Percentiles rank a stretch among this genome's conserved stretches.
Evolutionary conservation across 2,888 invertebrate species (phyloP).

Genomic region (Sarcophaga caerulescens): DNA sequence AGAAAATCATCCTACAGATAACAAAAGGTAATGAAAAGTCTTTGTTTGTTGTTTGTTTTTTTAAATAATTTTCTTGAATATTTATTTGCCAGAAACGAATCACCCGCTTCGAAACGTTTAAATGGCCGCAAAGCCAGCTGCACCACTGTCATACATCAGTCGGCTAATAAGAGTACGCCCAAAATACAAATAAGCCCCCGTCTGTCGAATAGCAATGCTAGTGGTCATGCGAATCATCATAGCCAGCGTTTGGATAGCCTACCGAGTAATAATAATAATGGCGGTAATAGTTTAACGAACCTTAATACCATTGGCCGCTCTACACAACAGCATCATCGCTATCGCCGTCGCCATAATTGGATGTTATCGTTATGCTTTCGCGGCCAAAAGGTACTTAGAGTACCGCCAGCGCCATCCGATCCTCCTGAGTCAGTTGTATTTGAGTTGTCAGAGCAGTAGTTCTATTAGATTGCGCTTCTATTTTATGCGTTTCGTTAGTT

Average conservation of each 20-base stretch:
- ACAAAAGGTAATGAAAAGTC: conserved; percentile 71
- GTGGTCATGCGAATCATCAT: conserved; percentile 48
- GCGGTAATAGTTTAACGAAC: conserved; percentile 52
- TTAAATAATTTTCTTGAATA: not conserved
- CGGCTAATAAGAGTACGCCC: conserved; percentile 52
- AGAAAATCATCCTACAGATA: conserved; percentile 74
- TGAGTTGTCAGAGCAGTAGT: conserved; percentile 81
- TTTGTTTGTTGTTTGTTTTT: too few species aligned
- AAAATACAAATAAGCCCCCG: conserved; percentile 63
- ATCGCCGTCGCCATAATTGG: conserved; percentile 68
- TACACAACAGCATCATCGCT: conserved; percentile 50
- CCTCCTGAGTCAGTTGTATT: conserved; percentile 82
- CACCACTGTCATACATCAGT: conserved; percentile 64
- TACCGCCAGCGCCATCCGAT: conserved; percentile 80
- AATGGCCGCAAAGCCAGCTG: conserved; percentile 65
- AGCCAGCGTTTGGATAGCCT: conserved; percentile 53
- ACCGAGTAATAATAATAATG: conserved; percentile 68
- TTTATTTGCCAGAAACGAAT: conserved; percentile 71
- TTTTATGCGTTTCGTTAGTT: conserved; percentile 56
- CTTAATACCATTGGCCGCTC: conserved; percentile 48
- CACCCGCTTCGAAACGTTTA: conserved; percentile 73
- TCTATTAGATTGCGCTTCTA: conserved; percentile 65
- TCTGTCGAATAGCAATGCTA: conserved; percentile 60
- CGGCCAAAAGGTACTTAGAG: conserved; percentile 81
- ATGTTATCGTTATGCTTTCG: conserved; percentile 78